These are phyloP conservation scores for Periparus ater DNA, from an alignment of 2,797 vertebrate species.

Conservation along the genomic window DNA sequence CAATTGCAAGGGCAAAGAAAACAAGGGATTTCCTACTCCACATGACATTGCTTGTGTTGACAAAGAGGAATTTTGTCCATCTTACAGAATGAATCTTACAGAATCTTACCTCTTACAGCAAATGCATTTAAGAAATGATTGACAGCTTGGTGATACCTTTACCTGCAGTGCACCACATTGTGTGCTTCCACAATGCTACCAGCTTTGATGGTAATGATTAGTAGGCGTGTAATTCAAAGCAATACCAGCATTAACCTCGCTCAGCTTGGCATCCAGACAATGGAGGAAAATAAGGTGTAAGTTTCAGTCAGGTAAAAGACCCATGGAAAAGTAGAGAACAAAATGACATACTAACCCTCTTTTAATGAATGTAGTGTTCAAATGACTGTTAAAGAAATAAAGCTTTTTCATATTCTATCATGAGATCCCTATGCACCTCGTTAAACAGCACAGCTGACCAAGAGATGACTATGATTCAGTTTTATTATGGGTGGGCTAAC, in stretches of 20 bases:
- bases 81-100: neutral
- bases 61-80: neutral
- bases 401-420: neutral
- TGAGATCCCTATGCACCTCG: neutral
- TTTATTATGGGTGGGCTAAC: neutral
- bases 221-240: neutral
- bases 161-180: neutral
- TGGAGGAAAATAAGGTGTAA: neutral
- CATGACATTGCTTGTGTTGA: neutral
- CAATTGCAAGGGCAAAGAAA: neutral
- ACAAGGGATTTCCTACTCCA: neutral
- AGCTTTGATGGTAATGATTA: neutral
- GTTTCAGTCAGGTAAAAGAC: neutral
- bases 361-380: neutral
- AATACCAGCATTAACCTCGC: neutral
- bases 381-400: neutral
- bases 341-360: neutral
- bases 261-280: neutral
- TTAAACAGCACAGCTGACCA: neutral
- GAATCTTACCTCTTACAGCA: neutral
- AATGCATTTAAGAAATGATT: neutral
- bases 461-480: constrained; percentile 9
- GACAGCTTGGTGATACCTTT: neutral
- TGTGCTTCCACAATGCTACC: neutral
- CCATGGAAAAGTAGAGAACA: neutral